A percentile compares a stretch with the other conserved stretches of the same genome.
These are phyloP conservation scores for Odontamblyopus lacepedii DNA, from an alignment of 2,797 vertebrate species.

Conservation along the genomic window DNA sequence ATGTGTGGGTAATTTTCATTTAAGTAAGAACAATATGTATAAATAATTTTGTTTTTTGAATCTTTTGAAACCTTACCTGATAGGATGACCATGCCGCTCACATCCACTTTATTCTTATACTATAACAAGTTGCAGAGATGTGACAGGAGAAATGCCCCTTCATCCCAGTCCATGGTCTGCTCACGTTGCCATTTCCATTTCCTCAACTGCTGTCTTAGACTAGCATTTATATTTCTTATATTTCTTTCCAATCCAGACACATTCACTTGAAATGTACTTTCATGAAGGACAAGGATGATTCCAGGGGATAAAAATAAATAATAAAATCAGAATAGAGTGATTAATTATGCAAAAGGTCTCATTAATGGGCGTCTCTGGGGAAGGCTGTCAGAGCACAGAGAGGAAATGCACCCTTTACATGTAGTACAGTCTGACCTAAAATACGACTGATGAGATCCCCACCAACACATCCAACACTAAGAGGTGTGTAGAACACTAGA, in stretches of 20 bases:
- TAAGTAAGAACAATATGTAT: background rate
- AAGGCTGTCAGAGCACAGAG: background rate
- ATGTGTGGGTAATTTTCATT: background rate
- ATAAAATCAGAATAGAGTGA: background rate
- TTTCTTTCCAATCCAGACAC: background rate
- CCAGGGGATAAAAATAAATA: background rate
- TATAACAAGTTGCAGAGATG: background rate
- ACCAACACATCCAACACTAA: background rate
- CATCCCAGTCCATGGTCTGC: background rate
- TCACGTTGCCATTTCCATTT: background rate
- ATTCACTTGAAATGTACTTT: too few relatives aligned
- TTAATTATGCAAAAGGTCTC: background rate
- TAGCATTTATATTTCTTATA: background rate
- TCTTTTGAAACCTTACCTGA: too few relatives aligned
- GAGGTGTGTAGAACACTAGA: background rate
- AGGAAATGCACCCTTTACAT: background rate
- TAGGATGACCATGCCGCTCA: too few relatives aligned
- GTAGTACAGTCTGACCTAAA: background rate
- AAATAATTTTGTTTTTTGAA: background rate
- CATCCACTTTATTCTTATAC: too few relatives aligned
- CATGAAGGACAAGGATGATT: too few relatives aligned
- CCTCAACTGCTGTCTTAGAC: background rate
- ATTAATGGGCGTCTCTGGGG: background rate
- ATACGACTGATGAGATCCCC: background rate
- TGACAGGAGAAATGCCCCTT: background rate